A percentile compares a stretch with the other conserved stretches of the same genome.
Evolutionary conservation across 2,113 vertebrate species (phyloP).

Genomic region (Tragelaphus strepsiceros): DNA sequence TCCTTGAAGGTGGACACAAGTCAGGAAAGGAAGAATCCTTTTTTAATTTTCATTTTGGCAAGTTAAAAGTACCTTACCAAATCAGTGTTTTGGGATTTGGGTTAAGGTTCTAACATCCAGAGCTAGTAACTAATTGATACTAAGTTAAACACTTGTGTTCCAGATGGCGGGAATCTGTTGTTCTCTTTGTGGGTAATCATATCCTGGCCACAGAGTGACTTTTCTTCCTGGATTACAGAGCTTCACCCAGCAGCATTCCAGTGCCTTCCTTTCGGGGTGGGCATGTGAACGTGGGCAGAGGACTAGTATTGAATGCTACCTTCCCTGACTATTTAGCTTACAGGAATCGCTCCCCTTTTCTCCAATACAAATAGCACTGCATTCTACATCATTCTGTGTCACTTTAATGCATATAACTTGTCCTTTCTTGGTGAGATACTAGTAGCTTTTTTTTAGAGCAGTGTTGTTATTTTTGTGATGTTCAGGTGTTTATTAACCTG

Average conservation of each 20-base stretch:
- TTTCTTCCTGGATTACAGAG: background rate
- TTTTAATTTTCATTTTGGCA: background rate
- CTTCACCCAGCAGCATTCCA: background rate
- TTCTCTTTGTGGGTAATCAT: background rate
- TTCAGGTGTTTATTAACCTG: background rate
- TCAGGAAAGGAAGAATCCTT: background rate
- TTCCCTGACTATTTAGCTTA: background rate
- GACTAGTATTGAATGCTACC: background rate
- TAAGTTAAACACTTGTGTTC: background rate
- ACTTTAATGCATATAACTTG: background rate
- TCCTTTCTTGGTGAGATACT: background rate
- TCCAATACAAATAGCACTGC: fast-evolving
- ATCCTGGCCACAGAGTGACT: background rate
- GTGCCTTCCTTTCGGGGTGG: background rate
- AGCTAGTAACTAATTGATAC: background rate
- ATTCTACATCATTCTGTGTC: background rate
- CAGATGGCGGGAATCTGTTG: background rate
- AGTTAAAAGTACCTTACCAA: background rate
- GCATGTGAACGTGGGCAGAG: background rate
- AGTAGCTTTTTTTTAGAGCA: background rate
- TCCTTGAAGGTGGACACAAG: background rate
- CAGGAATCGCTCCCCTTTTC: background rate
- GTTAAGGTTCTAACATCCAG: background rate
- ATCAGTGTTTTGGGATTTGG: background rate
- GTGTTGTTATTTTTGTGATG: background rate